Evolutionary conservation across 2,888 invertebrate genomes (phyloP).

Genomic region (Apocheima hispidaria): DNA sequence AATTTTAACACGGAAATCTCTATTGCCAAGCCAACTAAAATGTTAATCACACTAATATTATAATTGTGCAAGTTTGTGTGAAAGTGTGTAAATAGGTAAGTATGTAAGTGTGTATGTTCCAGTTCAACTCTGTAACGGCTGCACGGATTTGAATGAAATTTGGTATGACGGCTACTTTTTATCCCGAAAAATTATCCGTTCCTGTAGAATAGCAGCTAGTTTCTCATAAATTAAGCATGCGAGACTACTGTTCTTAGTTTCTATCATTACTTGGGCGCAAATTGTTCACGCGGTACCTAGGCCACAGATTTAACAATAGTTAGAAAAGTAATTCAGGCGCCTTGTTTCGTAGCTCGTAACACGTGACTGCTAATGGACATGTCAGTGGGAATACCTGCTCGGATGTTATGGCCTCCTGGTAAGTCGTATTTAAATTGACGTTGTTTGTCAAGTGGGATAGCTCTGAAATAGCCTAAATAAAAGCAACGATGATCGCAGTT

Average conservation of each 20-base stretch:
- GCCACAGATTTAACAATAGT: background rate
- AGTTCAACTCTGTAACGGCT: no score
- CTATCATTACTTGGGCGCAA: background rate
- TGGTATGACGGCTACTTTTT: no score
- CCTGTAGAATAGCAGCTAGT: no score
- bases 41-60: background rate
- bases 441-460: background rate
- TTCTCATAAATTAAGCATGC: background rate
- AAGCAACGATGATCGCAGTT: no score
- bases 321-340: background rate
- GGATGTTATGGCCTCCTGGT: conserved; percentile 36
- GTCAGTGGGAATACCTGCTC: conserved; percentile 29
- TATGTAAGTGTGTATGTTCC: no score
- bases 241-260: background rate
- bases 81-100: no score
- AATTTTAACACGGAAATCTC: background rate
- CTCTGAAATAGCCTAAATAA: no score
- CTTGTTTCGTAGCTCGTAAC: conserved; percentile 5
- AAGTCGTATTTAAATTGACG: background rate
- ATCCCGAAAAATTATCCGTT: no score
- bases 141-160: no score
- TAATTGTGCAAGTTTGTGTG: no score
- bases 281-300: background rate
- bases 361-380: conserved; percentile 29
- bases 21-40: background rate